Percentiles rank a stretch among this genome's conserved stretches.
These are phyloP conservation scores for Oceanodroma tethys DNA, from an alignment of 2,113 vertebrate species.

Conservation along the genomic window DNA sequence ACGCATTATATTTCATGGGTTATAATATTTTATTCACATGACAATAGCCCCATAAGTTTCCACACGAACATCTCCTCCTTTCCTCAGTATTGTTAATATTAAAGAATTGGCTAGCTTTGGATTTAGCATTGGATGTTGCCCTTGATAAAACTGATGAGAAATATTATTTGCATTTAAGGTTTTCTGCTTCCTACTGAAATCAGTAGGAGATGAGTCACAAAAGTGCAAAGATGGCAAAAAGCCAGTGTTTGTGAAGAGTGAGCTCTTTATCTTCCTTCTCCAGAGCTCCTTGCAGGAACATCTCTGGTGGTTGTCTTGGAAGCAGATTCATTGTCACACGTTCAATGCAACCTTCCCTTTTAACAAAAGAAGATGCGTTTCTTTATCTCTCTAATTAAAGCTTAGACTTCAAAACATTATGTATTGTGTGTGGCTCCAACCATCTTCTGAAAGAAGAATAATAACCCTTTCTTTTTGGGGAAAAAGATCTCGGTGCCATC, in stretches of 20 bases:
- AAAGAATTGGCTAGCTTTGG: background rate
- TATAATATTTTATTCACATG: background rate
- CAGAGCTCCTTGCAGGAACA: conserved; percentile 35
- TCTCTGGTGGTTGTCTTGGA: conserved; percentile 54
- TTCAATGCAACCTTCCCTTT: conserved; percentile 53
- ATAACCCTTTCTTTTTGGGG: conserved; percentile 22
- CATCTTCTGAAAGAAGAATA: conserved; percentile 39
- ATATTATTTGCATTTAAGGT: conserved; percentile 31
- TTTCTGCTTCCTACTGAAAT: conserved; percentile 26
- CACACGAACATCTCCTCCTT: background rate
- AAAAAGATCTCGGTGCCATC: conserved; percentile 3
- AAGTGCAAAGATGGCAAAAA: conserved; percentile 46
- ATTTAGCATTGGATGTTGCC: background rate
- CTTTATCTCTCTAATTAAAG: conserved; percentile 74
- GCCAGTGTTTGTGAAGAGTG: conserved; percentile 7
- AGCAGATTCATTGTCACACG: conserved; percentile 59
- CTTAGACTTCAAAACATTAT: conserved; percentile 47
- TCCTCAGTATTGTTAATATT: background rate
- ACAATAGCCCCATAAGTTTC: background rate
- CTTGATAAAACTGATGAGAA: background rate
- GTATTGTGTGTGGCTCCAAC: conserved; percentile 25
- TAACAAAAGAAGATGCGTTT: conserved; percentile 60
- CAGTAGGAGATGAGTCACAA: background rate
- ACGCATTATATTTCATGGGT: background rate
- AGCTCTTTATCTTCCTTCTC: conserved; percentile 67